phyloP scores from a whole-genome alignment of 1,140 invertebrate genomes.

The Steinernema feltiae region DNA sequence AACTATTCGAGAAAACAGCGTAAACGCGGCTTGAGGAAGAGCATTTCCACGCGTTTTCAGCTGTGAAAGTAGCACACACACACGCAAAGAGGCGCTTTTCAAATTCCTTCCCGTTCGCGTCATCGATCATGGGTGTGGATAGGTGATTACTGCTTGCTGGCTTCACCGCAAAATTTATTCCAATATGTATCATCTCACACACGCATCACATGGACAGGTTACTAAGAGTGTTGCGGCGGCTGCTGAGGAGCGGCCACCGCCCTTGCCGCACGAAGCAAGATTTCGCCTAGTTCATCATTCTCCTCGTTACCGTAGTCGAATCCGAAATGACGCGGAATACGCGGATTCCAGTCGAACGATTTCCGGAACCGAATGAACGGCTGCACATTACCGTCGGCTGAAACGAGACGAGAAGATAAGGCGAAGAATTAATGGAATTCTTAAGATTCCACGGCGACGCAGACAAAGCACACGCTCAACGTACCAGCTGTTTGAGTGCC shows the following conservation, averaged over 20 bases:
- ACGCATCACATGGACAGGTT: background rate
- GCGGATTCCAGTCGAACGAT: background rate
- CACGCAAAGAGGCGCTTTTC: background rate
- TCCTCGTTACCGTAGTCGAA: background rate
- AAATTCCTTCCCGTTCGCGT: too few relatives aligned
- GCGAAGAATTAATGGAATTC: background rate
- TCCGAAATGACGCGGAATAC: background rate
- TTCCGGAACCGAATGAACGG: conserved; percentile 4
- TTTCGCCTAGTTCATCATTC: background rate
- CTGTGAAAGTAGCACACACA: background rate
- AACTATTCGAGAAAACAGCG: too few relatives aligned
- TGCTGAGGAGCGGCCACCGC: background rate
- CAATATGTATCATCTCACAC: background rate
- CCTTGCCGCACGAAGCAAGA: background rate
- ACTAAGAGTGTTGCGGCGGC: background rate
- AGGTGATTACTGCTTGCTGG: background rate
- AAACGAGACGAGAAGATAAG: background rate
- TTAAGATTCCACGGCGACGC: too few relatives aligned
- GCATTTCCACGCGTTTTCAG: background rate
- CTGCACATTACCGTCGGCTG: background rate
- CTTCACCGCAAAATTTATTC: conserved; percentile 11
- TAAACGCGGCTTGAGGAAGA: background rate
- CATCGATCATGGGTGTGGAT: background rate
- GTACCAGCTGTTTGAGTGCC: background rate
- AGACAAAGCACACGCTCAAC: too few relatives aligned